Evolutionary conservation across 2,797 vertebrate genomes (phyloP), one percentile per base, ranked within the genome.

Genomic region (Australoheros facetus): DNA sequence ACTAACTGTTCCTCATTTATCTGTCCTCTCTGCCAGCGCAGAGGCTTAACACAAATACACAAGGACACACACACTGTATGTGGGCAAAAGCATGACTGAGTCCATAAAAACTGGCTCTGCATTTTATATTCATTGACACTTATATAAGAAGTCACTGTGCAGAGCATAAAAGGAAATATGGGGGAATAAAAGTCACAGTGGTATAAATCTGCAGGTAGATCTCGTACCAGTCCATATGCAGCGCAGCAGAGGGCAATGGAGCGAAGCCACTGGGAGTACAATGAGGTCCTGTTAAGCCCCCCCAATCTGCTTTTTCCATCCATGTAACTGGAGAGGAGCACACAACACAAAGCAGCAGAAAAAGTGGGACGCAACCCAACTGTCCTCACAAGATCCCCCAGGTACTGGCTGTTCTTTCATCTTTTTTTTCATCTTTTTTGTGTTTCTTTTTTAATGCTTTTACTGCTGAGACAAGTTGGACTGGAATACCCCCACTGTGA

Each of bases 281-380:
- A 64, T 76, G 73, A 77, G 66, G 85, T 88, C 91, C 82, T 16
- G 82, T 74, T 10, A 37, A 81, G 71, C 14, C 37, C 21, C 55
- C 58, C 51, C 4, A 1, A 59, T 86, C 88, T 59, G 83, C 53
- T 74, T 73, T 73, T 73, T 79, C 23, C 88, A 77, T 88, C 90
- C 28, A 76, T 57, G 85, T 73, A 91, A 89, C 94, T 95, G 91
- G 79, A 92, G 89, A 87, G 53, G 73, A 89, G 89, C 78, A 93
- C 86, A 94, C 75, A 91, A 91, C 78, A 94, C 85, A 93, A 88
- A 92, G 90, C 91, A 94, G 91, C 87, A 93, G 92, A 66, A 85
- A 91, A 91, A 89, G 92, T 91, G 91, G 90, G 86, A 90, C 74
- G 39, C 84, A 77, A 88, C 81, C 71, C 76, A 88, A 71, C 83